Percentiles rank a stretch among this genome's conserved stretches.
Conservation (phyloP, 1,140 invertebrate genomes). For the Drosophila leontia region DNA sequence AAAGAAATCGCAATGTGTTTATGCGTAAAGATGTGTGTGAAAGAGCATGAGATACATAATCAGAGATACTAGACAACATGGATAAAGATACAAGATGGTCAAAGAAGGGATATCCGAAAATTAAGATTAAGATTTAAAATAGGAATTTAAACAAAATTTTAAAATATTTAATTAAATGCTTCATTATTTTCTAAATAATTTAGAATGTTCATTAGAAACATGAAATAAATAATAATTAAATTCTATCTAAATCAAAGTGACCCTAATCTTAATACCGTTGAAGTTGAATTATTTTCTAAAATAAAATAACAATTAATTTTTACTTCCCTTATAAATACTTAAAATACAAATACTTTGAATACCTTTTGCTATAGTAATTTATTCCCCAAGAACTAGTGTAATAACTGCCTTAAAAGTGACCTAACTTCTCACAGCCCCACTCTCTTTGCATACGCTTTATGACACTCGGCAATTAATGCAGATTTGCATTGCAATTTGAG, state of each 20-base stretch:
- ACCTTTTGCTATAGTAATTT: neutral
- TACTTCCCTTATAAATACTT: too few species aligned
- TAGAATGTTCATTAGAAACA: too few species aligned
- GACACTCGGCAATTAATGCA: conserved; percentile 42
- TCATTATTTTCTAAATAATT: too few species aligned
- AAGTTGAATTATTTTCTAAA: neutral
- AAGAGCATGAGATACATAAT: conserved; percentile 8
- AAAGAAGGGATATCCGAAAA: neutral
- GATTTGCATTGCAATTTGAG: conserved; percentile 39
- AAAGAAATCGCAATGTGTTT: conserved; percentile 74
- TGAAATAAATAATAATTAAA: too few species aligned
- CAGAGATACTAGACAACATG: neutral
- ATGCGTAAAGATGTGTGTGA: conserved; percentile 75
- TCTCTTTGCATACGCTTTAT: conserved; percentile 45
- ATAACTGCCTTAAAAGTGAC: neutral
- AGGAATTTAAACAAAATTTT: too few species aligned
- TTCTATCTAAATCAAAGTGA: too few species aligned
- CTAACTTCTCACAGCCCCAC: neutral
- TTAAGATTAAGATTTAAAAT: too few species aligned
- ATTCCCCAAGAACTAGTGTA: neutral
- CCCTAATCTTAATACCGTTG: neutral
- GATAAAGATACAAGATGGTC: neutral
- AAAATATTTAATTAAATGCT: too few species aligned
- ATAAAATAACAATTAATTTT: neutral
- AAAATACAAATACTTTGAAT: too few species aligned